These are phyloP conservation scores for Odocoileus hemionus DNA, from an alignment of 2,113 vertebrate genomes.

Conservation along the genomic window DNA sequence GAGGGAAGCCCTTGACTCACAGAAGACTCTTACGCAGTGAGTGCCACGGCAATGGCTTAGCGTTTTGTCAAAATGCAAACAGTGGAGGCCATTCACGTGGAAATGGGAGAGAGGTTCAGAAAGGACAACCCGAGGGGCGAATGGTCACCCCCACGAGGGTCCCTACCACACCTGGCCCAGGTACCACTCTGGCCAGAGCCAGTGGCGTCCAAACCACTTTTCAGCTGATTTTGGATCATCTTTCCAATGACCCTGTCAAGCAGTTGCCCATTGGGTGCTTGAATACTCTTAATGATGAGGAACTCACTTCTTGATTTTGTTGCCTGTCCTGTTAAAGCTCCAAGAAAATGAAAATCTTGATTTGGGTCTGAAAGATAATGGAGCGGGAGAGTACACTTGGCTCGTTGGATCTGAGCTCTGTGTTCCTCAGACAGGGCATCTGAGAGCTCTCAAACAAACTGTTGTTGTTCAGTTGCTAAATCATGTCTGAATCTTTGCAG, in stretches of 20 bases:
- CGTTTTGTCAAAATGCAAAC: not conserved
- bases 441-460: too few species aligned
- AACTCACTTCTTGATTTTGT: not conserved
- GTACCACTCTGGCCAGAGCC: not conserved
- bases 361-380: not conserved
- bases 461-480: not conserved
- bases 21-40: too few species aligned
- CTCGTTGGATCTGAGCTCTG: not conserved
- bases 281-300: not conserved
- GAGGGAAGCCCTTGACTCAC: accelerated
- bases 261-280: accelerated
- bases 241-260: not conserved
- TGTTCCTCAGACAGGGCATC: not conserved
- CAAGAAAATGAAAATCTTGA: not conserved
- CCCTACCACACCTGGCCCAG: not conserved
- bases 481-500: not conserved
- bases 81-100: accelerated
- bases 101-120: not conserved
- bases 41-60: not conserved
- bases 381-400: not conserved
- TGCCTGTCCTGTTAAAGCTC: not conserved
- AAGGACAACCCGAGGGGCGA: not conserved
- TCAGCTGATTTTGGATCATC: not conserved
- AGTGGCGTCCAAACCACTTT: accelerated
- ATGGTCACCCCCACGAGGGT: accelerated